Evolutionary conservation across 2,888 invertebrate genomes (phyloP).

Genomic region (Apomyelois bistriatella): DNA sequence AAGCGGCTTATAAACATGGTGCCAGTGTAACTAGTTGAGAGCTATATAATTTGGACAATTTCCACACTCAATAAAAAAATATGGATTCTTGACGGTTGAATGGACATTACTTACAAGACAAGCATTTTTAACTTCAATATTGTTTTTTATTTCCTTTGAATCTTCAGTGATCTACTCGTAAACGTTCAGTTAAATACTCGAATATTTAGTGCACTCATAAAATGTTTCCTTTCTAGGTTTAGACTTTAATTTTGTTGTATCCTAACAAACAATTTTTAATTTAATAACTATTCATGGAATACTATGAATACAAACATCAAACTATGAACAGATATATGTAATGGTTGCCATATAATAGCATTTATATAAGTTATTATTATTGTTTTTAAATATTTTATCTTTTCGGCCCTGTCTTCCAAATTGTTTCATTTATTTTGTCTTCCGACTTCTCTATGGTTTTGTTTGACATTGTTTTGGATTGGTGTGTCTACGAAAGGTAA

Average conservation of each 20-base stretch:
- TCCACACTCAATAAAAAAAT: no score
- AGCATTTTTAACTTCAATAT: no score
- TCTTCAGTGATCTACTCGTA: no score
- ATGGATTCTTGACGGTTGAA: no score
- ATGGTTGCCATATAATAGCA: constrained; percentile 52
- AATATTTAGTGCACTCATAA: not conserved
- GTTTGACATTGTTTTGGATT: constrained; percentile 23
- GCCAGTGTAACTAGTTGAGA: no score
- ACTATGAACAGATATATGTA: not conserved
- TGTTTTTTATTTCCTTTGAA: no score
- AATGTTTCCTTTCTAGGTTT: not conserved
- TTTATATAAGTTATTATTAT: constrained; percentile 33
- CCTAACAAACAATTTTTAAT: not conserved
- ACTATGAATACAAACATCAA: not conserved
- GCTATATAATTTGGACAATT: no score
- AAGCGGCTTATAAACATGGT: no score
- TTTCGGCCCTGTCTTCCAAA: constrained; percentile 59
- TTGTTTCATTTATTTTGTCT: constrained; percentile 39
- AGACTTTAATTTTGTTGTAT: not conserved
- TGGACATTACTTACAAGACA: no score
- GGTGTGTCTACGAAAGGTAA: constrained; percentile 15
- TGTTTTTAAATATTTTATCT: constrained; percentile 17
- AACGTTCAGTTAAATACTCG: no score
- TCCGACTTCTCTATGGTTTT: constrained; percentile 31
- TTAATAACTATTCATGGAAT: not conserved